A percentile compares a stretch with the other conserved stretches of the same genome.
Evolutionary conservation across 2,113 vertebrate genomes (phyloP).

Genomic region (Carlito syrichta): DNA sequence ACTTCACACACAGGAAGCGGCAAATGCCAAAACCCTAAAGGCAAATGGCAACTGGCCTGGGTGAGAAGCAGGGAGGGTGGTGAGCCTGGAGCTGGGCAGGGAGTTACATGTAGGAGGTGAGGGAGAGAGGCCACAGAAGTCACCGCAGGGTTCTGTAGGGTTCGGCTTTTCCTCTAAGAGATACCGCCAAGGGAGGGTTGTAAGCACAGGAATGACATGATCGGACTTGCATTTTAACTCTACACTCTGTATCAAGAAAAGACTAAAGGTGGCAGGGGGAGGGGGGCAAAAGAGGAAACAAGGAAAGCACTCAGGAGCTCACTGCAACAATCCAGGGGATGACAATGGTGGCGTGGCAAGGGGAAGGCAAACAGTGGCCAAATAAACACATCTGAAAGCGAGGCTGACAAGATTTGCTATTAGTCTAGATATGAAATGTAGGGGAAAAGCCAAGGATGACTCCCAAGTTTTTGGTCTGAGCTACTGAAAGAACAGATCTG

Average conservation of each 20-base stretch:
- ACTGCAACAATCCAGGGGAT: background rate
- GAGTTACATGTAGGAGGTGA: rapidly evolving
- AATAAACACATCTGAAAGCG: background rate
- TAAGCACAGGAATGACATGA: background rate
- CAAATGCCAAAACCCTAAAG: background rate
- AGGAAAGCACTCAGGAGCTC: background rate
- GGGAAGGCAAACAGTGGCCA: background rate
- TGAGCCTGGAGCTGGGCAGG: no score
- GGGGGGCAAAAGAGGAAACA: background rate
- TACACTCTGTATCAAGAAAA: background rate
- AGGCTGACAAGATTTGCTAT: background rate
- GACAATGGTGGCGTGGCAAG: no score
- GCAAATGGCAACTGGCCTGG: background rate
- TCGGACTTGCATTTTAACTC: background rate
- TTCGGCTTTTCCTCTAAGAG: background rate
- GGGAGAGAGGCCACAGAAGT: background rate
- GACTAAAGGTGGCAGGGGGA: background rate
- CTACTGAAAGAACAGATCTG: background rate
- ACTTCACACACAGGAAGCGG: background rate
- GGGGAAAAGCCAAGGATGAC: background rate
- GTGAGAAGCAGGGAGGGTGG: background rate
- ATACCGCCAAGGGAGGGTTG: background rate
- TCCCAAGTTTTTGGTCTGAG: background rate
- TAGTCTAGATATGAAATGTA: background rate
- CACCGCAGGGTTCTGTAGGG: no score